Percentiles rank a stretch among this genome's conserved stretches.
Conservation (phyloP, 2,113 vertebrate genomes). For the Cinclus cinclus region DNA sequence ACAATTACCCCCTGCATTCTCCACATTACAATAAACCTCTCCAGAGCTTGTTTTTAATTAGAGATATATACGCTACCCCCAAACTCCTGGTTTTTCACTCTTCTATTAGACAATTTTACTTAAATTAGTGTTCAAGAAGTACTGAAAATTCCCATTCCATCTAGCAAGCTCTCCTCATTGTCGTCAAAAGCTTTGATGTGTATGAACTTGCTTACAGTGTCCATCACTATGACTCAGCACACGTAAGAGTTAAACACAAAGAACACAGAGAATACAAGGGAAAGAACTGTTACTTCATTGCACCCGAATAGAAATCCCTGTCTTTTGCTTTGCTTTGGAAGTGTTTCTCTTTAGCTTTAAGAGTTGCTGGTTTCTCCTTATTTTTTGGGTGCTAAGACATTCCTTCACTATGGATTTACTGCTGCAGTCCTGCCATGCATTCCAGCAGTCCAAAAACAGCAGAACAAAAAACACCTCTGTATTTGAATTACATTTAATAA, state of each 20-base stretch:
- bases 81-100: not conserved
- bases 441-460: not conserved
- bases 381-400: not conserved
- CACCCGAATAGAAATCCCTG: not conserved
- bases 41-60: constrained; percentile 11
- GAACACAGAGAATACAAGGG: not conserved
- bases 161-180: not conserved
- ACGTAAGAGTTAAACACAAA: not conserved
- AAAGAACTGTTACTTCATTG: not conserved
- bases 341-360: not conserved
- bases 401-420: not conserved
- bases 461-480: not conserved
- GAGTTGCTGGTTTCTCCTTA: not conserved
- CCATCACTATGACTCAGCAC: not conserved
- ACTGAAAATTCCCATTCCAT: not conserved
- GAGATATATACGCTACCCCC: not conserved
- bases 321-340: not conserved
- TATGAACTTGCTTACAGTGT: not conserved
- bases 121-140: not conserved
- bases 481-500: not conserved
- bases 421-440: not conserved
- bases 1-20: not conserved
- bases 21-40: not conserved
- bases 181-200: not conserved
- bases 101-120: not conserved